Base-by-base conservation (phyloP, 2,113 vertebrate genomes). In the Cynopterus brachyotis region DNA sequence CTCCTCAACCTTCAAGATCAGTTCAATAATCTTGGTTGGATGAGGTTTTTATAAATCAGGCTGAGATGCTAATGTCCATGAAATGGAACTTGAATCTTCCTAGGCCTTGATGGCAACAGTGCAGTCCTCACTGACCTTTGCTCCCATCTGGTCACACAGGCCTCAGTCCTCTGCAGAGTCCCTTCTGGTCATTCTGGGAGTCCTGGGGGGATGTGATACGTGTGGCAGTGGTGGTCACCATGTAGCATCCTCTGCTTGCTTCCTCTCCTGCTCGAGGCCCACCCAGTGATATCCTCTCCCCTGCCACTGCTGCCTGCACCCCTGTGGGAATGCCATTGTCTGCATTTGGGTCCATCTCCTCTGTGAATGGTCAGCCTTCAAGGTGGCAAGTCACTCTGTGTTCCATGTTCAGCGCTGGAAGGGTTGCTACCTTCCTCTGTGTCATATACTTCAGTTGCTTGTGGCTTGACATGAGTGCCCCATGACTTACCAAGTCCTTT, bases 261-360 rank as follows among this genome's bases (percentile, higher is more conserved):
- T 73, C 42, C 19, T 82, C 9, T 70, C 6, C 42, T 13, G 3
- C 30, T 55, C 8, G 2, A 40, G 37, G 11, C 9, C 69, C 37
- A 32, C 17, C 16, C 9, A 12, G 6, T 3, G 6, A 35, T 32
- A 35, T 37, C 7, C 17, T 37, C 16, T n/a, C 45, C 26, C 42
- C 15, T 26, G 32, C 6, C 19, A 9, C 42, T 9, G 42, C 6
- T 40, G 8, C 8, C 32, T 0, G 42, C 15, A 66, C 35, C 20
- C 9, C 73, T 17, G 6, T 0, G 0, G 26, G 24, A 45, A 24
- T 57, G 28, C 59, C 0, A 0, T 1, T 2, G 0, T 16, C 42
- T 32, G 9, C 0, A 3, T 28, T 93, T 4, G 5, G 30, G n/a
- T 8, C 20, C 37, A 2, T 17, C 53, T 85, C 26, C n/a, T 57